A percentile compares a stretch with the other conserved stretches of the same genome.
Evolutionary conservation across 1,140 invertebrate species (phyloP).

Genomic region (Pachyrhynchus sulphureomaculatus): DNA sequence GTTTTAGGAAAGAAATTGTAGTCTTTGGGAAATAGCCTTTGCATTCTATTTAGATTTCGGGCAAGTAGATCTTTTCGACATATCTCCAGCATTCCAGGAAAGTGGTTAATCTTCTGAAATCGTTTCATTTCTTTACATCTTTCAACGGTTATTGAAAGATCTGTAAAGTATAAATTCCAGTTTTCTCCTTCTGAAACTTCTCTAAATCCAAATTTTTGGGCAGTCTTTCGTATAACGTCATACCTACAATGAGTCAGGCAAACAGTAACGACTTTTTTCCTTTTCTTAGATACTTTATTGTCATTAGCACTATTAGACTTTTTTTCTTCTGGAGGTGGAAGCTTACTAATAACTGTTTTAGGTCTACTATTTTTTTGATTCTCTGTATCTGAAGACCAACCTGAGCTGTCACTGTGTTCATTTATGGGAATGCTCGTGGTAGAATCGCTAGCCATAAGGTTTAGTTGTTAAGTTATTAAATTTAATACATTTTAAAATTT

Average conservation of each 20-base stretch:
- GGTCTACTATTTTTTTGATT: slow-evolving; percentile 7
- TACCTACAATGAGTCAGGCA: slow-evolving; percentile 75
- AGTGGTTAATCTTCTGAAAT: slow-evolving; percentile 88
- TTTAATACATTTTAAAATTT: slow-evolving; percentile 26
- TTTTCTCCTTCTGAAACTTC: slow-evolving; percentile 76
- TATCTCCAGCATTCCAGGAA: slow-evolving; percentile 90
- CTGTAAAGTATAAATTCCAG: slow-evolving; percentile 91
- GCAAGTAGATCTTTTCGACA: slow-evolving; percentile 85
- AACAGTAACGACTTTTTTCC: slow-evolving; percentile 54
- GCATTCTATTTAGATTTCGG: slow-evolving; percentile 83
- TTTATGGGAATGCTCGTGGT: slow-evolving; percentile 35
- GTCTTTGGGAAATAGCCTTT: slow-evolving; percentile 80
- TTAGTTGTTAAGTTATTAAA: background rate
- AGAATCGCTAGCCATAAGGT: slow-evolving; percentile 36
- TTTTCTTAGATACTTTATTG: slow-evolving; percentile 26
- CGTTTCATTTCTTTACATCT: slow-evolving; percentile 86
- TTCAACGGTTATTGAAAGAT: slow-evolving; percentile 78
- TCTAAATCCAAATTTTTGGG: slow-evolving; percentile 73
- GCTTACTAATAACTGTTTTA: slow-evolving; percentile 17
- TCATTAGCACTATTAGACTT: background rate
- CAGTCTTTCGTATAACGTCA: slow-evolving; percentile 68
- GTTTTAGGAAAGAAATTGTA: slow-evolving; percentile 91
- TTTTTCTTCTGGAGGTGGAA: slow-evolving; percentile 4
- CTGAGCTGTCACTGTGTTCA: slow-evolving; percentile 35
- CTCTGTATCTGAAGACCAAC: slow-evolving; percentile 34